Base-by-base conservation (phyloP, 2,113 vertebrate species). In the Spermophilus dauricus region DNA sequence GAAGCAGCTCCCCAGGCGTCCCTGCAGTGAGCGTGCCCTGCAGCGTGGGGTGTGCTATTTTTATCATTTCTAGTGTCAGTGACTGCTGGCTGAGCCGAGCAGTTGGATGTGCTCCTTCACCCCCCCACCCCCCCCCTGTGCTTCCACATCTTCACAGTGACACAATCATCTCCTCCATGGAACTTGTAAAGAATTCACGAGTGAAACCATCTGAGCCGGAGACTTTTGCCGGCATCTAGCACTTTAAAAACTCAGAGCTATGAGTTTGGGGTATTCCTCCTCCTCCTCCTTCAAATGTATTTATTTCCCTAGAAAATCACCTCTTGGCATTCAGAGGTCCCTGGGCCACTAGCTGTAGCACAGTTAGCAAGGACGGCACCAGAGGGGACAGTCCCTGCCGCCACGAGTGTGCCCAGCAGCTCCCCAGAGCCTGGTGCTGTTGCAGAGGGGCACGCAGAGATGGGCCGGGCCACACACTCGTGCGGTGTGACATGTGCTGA, bases 21-120 rank as follows among this genome's bases (percentile, higher is more conserved):
- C 1, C 0, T 0, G 0, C 9, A 0, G 26, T 1, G 75, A 69
- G 85, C 51, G 9, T 4, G 39, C 32, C 4, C 61, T 7, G 0
- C 12, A 3, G 70, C 14, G 0, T 22, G 91, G 37, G 81, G 48
- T 7, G 58, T 12, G 75, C 94, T 87, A 22, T 97, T 89, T 96
- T 81, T 73, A 65, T 61, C 72, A 10, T 0, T 61, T 56, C 77
- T 12, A 51, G 94, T 86, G 97, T 82, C 93, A 5, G 76, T 13
- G 28, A 63, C 53, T 16, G 89, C 91, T 85, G 82, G 77, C 78
- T 86, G 72, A 42, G 93, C 93, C 53, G 22, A 95, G 32, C 83
- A 61, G 32, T 91, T 53, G 90, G 95, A 69, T 73, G 58, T 0
- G 0, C 80, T 89, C 86, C 56, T 78, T 18, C 45, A 24, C 13